Conservation (phyloP, 37 sponge, comb jelly and placozoan species). For the Spongilla lacustris region DNA sequence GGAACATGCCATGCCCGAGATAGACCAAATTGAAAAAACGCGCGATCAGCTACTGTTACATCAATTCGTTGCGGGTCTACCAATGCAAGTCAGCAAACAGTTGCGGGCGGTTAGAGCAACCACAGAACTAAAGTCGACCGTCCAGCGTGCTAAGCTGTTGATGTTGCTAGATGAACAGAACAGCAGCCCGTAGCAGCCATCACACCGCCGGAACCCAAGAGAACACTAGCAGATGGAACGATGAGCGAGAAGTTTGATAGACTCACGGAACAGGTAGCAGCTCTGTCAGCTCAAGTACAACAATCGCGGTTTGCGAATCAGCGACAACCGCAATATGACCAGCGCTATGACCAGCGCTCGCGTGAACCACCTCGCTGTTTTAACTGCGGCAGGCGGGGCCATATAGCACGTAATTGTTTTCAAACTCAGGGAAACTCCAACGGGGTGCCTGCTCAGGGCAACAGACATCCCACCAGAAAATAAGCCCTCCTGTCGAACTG, state of each 20-base stretch:
- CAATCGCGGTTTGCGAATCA: background rate
- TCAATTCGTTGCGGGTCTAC: conserved; percentile 48
- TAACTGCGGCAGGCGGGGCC: conserved; percentile 22
- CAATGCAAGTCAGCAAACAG: conserved; percentile 14
- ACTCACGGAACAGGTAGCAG: conserved; percentile 38
- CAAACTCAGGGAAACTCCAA: conserved; percentile 16
- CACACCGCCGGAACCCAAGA: background rate
- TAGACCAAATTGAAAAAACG: background rate
- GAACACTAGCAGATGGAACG: background rate
- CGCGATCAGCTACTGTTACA: conserved; percentile 45
- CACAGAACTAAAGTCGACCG: conserved; percentile 7
- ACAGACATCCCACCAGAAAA: conserved; percentile 12
- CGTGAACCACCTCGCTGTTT: conserved; percentile 22
- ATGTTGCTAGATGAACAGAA: conserved; percentile 18
- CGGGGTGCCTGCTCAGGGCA: conserved; percentile 28
- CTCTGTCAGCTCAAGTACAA: too few species aligned
- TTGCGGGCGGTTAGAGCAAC: conserved; percentile 32
- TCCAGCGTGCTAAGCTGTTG: conserved; percentile 29
- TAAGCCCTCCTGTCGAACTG: conserved; percentile 3
- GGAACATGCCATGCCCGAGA: conserved; percentile 71
- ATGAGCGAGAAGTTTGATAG: conserved; percentile 11
- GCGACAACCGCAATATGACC: conserved; percentile 9
- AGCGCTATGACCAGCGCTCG: conserved; percentile 22
- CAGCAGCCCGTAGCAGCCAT: background rate
- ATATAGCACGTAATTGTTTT: conserved; percentile 18